These are phyloP conservation scores for Ganaspis brasiliensis DNA, from an alignment of 2,888 invertebrate species.

Conservation along the genomic window DNA sequence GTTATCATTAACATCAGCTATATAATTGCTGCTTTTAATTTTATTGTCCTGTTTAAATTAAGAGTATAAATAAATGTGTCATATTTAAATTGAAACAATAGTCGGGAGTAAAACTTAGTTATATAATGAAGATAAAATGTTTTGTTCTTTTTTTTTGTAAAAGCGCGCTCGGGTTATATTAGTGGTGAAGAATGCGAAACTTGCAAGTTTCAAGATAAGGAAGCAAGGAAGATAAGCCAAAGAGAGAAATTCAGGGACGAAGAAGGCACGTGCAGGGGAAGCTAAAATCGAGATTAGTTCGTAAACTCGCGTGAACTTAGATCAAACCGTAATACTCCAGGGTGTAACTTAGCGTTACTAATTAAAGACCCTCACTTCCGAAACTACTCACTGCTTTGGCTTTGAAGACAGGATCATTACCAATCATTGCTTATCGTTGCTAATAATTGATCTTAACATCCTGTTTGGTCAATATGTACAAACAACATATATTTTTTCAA, in stretches of 20 bases:
- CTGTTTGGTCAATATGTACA: neutral
- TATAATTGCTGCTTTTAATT: no score
- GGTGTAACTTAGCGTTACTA: slow-evolving; percentile 33
- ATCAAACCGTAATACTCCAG: slow-evolving; percentile 36
- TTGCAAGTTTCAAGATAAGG: neutral
- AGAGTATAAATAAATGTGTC: no score
- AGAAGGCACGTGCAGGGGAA: slow-evolving; percentile 8
- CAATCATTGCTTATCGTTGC: neutral
- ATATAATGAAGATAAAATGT: neutral
- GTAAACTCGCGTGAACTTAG: slow-evolving; percentile 34
- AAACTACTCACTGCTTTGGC: slow-evolving; percentile 32
- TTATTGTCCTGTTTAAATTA: no score
- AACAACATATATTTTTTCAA: neutral
- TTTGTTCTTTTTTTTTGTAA: neutral
- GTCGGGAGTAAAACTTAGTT: no score
- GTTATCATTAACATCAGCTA: no score
- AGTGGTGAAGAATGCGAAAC: neutral
- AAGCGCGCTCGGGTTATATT: neutral
- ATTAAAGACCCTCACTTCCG: slow-evolving; percentile 30
- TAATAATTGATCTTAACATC: neutral
- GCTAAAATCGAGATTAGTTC: slow-evolving; percentile 38
- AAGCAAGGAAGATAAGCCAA: neutral
- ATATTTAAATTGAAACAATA: no score
- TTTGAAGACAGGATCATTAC: slow-evolving; percentile 22
- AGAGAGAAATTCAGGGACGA: neutral